Percentiles rank a stretch among this genome's conserved stretches.
Evolutionary conservation across 2,797 vertebrate genomes (phyloP).

Genomic region (Zalophus californianus): DNA sequence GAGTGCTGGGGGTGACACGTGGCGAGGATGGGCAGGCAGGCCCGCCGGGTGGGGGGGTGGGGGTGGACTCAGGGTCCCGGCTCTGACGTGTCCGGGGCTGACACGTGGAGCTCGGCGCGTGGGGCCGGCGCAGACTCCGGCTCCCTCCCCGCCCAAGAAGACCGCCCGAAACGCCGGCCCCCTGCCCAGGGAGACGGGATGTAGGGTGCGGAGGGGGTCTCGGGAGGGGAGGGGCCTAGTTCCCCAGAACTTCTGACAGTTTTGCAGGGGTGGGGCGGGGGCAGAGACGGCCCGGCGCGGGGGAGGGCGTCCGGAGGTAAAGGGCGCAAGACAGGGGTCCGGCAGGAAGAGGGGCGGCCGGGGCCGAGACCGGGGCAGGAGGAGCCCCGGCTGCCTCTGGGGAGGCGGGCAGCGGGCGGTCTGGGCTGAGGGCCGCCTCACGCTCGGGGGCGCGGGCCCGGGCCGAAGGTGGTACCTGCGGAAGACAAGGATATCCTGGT

Average conservation of each 20-base stretch:
- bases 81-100: slow-evolving; percentile 72
- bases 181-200: not conserved
- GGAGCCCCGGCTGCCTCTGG: not conserved
- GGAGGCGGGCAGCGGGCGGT: not conserved
- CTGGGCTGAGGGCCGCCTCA: not conserved
- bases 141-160: not conserved
- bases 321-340: slow-evolving; percentile 55
- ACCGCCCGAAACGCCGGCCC: not conserved
- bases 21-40: slow-evolving; percentile 36
- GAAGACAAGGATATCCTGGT: slow-evolving; percentile 97
- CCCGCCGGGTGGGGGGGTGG: slow-evolving; percentile 33
- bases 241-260: slow-evolving; percentile 72
- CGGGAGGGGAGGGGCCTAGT: not conserved
- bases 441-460: not conserved
- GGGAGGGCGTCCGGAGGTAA: not conserved
- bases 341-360: not conserved
- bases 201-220: not conserved
- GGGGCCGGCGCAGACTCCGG: slow-evolving; percentile 7
- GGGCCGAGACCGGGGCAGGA: not conserved
- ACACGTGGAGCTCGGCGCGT: slow-evolving; percentile 72
- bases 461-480: slow-evolving; percentile 89
- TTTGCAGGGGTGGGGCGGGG: not conserved
- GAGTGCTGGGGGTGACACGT: slow-evolving; percentile 62
- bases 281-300: not conserved
- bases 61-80: slow-evolving; percentile 49